Base-by-base conservation (phyloP, 2,113 vertebrate genomes). In the Stigmatopora nigra region DNA sequence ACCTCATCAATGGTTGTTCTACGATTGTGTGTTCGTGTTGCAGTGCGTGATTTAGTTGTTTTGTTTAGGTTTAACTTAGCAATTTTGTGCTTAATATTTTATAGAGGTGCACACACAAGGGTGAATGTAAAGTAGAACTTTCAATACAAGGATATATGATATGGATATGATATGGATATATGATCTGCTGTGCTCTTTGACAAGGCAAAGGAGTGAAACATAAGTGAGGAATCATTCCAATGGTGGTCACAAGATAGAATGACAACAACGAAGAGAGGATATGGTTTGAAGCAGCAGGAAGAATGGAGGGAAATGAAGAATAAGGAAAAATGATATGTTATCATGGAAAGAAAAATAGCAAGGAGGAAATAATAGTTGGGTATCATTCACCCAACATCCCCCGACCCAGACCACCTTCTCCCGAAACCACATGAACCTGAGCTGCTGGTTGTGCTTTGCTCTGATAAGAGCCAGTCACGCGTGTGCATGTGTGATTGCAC, bases 391-490 rank as follows among this genome's bases (percentile, higher is more conserved):
- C 41, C n/a, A 60, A 49, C 31, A n/a, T 49, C 61, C 62, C 20
- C 17, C 60, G n/a, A 9, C 64, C 66, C 64, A 69, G 70, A 44
- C 67, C 15, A 15, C 22, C 67, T 70, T 63, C 70, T 68, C 48
- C 51, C 63, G 60, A 67, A 70, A 78, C 73, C 77, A 3, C 63
- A 62, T 66, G 71, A 68, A 71, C 75, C 75, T 71, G 46, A 67
- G 73, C 76, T 83, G 77, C 72, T 76, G 77, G 79, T 80, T 86
- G 85, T 88, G 89, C 81, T 88, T 73, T 75, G 70, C 78, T 71
- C 84, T 86, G 90, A 89, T 89, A 89, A 89, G 84, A 86, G 75
- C 73, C 86, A 73, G 72, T 70, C 72, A 48, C 66, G 70, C 69
- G 71, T 65, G 38, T 6, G 41, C 72, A 62, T 59, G 67, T 61